These are phyloP conservation scores for Stegophylla sp. DNA, from an alignment of 2,888 invertebrate species.

Conservation along the genomic window DNA sequence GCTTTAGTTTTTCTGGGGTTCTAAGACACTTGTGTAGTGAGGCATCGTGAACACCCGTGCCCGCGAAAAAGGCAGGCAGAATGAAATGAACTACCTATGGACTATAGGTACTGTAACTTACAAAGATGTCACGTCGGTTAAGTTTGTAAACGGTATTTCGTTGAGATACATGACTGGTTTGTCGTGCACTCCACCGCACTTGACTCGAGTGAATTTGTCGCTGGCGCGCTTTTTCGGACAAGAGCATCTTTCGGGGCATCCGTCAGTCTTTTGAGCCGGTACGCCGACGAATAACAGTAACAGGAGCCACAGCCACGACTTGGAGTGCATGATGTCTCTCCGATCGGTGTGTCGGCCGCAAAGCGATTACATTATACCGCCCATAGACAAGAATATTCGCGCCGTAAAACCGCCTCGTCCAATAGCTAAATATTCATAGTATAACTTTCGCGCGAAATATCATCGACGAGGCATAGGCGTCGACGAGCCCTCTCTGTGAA, in stretches of 20 bases:
- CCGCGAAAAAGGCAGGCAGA: too few relatives aligned
- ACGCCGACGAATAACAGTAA: neutral
- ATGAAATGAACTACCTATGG: too few relatives aligned
- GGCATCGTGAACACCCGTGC: too few relatives aligned
- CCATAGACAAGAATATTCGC: neutral
- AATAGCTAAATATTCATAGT: neutral
- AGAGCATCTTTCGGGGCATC: constrained; percentile 30
- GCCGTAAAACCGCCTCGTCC: neutral
- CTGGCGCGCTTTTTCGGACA: constrained; percentile 33
- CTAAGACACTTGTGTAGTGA: too few relatives aligned
- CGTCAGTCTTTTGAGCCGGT: constrained; percentile 10
- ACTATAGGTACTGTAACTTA: too few relatives aligned
- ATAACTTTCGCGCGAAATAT: too few relatives aligned
- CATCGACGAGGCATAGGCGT: too few relatives aligned
- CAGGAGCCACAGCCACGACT: constrained; percentile 9
- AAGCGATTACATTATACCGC: neutral
- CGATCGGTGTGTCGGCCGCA: neutral
- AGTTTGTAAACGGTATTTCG: constrained; percentile 21
- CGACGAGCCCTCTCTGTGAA: neutral
- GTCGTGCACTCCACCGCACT: constrained; percentile 35
- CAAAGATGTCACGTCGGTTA: constrained; percentile 58
- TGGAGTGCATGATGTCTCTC: neutral
- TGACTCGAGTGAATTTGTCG: constrained; percentile 41
- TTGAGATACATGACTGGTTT: constrained; percentile 44
- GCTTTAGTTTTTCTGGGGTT: too few relatives aligned